Conservation (phyloP, 2,113 vertebrate species). For the Odocoileus virginianus region DNA sequence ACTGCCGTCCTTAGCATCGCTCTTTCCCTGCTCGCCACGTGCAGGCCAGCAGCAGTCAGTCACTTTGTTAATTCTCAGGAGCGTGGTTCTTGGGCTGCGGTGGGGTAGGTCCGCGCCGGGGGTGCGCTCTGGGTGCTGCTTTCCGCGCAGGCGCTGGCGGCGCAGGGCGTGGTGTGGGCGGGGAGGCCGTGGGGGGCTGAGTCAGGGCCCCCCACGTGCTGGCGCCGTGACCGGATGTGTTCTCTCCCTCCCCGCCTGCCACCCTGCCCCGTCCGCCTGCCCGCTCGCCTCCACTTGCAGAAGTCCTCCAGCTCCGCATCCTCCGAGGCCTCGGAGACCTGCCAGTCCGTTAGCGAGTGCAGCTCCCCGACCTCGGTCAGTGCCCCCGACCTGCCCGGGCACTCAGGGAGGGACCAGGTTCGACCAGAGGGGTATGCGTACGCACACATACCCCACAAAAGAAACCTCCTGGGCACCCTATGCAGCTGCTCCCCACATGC, state of each 20-base stretch:
- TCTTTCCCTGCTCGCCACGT: background rate
- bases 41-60: background rate
- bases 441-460: background rate
- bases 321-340: slow-evolving; percentile 97
- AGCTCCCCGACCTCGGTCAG: slow-evolving; percentile 97
- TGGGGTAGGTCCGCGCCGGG: accelerated
- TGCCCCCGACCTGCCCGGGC: slow-evolving; percentile 58
- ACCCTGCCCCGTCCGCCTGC: background rate
- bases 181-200: background rate
- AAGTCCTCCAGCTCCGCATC: slow-evolving; percentile 99
- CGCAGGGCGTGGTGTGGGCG: background rate
- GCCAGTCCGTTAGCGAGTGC: slow-evolving; percentile 98
- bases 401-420: background rate
- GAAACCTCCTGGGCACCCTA: background rate
- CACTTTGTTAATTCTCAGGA: background rate
- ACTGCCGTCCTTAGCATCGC: accelerated
- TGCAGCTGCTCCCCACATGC: background rate
- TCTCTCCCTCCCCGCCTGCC: slow-evolving; percentile 55
- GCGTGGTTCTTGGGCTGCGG: background rate
- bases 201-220: background rate
- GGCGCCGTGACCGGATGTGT: slow-evolving; percentile 33
- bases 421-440: background rate
- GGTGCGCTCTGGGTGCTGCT: background rate
- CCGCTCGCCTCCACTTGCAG: slow-evolving; percentile 76
- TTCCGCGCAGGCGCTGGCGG: background rate